phyloP scores from a whole-genome alignment of 2,113 vertebrate species.

The Laticauda colubrina region DNA sequence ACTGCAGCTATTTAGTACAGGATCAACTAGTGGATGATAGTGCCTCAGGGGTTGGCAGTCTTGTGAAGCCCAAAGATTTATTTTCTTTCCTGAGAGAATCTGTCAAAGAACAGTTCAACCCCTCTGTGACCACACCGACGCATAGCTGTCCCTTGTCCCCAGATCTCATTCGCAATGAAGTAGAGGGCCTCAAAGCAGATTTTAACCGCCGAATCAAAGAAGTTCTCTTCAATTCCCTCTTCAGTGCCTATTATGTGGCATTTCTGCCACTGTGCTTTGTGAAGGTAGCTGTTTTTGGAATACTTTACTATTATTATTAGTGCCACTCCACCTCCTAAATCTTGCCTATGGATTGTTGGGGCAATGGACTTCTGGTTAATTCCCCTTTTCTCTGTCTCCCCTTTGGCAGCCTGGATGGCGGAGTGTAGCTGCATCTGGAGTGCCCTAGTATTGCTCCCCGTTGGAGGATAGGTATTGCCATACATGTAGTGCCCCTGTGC shows the following conservation, averaged over 20 bases:
- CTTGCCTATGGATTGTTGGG: constrained; percentile 49
- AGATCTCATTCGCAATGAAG: constrained; percentile 92
- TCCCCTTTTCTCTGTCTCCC: constrained; percentile 80
- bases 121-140: constrained; percentile 81
- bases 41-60: constrained; percentile 70
- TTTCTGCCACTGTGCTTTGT: constrained; percentile 97
- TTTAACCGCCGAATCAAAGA: constrained; percentile 98
- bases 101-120: constrained; percentile 90
- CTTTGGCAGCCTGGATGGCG: constrained; percentile 79
- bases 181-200: constrained; percentile 95
- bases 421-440: constrained; percentile 77
- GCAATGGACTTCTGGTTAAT: constrained; percentile 71
- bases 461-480: constrained; percentile 77
- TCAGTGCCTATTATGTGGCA: constrained; percentile 97
- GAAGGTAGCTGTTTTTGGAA: constrained; percentile 76
- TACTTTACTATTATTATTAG: constrained; percentile 15
- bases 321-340: constrained; percentile 41
- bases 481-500: constrained; percentile 73
- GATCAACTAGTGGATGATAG: constrained; percentile 79
- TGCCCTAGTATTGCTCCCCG: constrained; percentile 75
- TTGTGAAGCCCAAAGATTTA: constrained; percentile 89
- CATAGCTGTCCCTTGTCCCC: constrained; percentile 95
- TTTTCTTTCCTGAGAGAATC: constrained; percentile 89
- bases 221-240: constrained; percentile 98
- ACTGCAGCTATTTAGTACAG: constrained; percentile 83